Evolutionary conservation across 2,888 invertebrate species (phyloP).

Genomic region (Pimpla rufipes): DNA sequence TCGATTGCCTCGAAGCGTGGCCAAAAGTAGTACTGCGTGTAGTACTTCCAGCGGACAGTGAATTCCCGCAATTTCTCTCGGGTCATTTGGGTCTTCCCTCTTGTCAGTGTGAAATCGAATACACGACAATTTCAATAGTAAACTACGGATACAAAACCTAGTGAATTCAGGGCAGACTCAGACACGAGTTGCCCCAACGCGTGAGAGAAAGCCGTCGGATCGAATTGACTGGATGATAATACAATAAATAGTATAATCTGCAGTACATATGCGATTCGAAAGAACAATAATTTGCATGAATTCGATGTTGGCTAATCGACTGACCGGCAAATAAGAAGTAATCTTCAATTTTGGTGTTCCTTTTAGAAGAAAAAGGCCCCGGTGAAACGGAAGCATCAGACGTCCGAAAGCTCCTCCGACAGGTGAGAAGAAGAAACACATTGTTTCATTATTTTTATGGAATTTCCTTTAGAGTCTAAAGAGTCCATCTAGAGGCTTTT

Average conservation of each 20-base stretch:
- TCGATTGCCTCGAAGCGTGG: conserved; percentile 27
- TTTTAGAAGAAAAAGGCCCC: conserved; percentile 87
- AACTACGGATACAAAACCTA: background rate
- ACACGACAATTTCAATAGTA: background rate
- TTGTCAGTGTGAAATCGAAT: background rate
- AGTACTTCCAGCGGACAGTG: conserved; percentile 22
- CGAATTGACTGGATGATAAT: conserved; percentile 45
- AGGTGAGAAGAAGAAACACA: conserved; percentile 83
- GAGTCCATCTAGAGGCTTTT: too few relatives aligned
- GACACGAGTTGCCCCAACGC: background rate
- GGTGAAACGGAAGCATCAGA: conserved; percentile 87
- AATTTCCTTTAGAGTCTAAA: too few relatives aligned
- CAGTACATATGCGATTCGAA: conserved; percentile 58
- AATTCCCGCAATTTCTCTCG: conserved; percentile 33
- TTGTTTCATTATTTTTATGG: background rate
- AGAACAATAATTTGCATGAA: conserved; percentile 80
- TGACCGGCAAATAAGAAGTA: conserved; percentile 68
- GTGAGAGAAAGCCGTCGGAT: conserved; percentile 19
- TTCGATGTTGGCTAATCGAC: conserved; percentile 76
- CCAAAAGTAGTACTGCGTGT: conserved; percentile 24
- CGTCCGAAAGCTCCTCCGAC: conserved; percentile 87
- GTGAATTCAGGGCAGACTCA: background rate
- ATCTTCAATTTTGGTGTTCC: conserved; percentile 73
- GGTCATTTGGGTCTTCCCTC: conserved; percentile 1
- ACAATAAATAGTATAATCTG: conserved; percentile 63